Evolutionary conservation across 2,888 invertebrate species (phyloP).

Genomic region (Phasia obesa): DNA sequence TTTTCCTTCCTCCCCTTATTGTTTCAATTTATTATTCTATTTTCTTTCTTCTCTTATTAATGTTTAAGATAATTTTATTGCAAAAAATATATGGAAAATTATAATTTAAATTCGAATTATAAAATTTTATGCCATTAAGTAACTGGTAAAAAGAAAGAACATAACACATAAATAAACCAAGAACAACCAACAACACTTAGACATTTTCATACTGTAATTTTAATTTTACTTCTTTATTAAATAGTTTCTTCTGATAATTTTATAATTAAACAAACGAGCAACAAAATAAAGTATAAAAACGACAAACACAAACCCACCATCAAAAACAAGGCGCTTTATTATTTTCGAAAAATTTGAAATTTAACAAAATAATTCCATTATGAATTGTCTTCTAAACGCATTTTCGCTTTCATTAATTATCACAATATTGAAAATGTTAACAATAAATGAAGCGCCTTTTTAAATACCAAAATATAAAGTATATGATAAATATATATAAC

Average conservation of each 20-base stretch:
- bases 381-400: neutral
- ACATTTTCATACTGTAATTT: neutral
- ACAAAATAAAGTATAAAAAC: constrained; percentile 43
- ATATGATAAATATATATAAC: constrained; percentile 8
- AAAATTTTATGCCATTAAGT: constrained; percentile 16
- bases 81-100: constrained; percentile 42
- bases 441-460: constrained; percentile 37
- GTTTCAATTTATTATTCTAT: constrained; percentile 14
- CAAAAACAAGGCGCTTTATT: constrained; percentile 46
- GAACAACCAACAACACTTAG: constrained; percentile 7
- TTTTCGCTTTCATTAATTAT: neutral
- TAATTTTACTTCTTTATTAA: constrained; percentile 15
- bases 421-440: neutral
- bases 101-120: constrained; percentile 25
- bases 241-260: neutral
- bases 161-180: constrained; percentile 10
- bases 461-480: constrained; percentile 49
- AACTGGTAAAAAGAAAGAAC: neutral
- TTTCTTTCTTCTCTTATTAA: neutral
- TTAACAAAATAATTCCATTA: neutral
- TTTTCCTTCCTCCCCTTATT: constrained; percentile 1
- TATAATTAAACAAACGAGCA: constrained; percentile 1
- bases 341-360: constrained; percentile 6
- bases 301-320: constrained; percentile 67
- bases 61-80: constrained; percentile 52